Base-by-base conservation (phyloP, 2,797 vertebrate species). In the Moxostoma hubbsi region DNA sequence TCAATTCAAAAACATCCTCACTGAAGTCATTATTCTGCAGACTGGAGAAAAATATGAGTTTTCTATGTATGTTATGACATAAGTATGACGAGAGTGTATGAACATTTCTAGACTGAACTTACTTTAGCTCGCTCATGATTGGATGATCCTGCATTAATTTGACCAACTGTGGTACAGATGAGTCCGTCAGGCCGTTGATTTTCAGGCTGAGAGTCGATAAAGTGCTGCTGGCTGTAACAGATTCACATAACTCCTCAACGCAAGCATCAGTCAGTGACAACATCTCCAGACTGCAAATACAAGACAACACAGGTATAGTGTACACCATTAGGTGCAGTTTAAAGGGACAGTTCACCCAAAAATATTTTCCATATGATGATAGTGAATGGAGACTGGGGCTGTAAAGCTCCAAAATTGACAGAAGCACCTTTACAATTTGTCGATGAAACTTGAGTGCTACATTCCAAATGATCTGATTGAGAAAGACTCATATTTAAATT, bases 121-220 rank as follows among this genome's bases (percentile, higher is more conserved):
- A 93, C 92, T 86, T 88, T 59, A 94, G 75, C 65, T 92, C 70
- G 68, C 73, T 64, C 84, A 94, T 87, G 82, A 15, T 86, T 47
- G 15, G 58, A 74, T 86, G 88, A 51, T 88, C 86, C 83, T 88
- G 77, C 85, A 89, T 86, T 64, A 88, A 84, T 47, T 83, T 75
- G 62, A 93, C 65, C 0, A 93, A 86, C 7, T 85, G 78, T 1
- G 92, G 89, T 1, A 93, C 86, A 0, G 90, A 89, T 1, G 51
- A 77, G 0, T 96, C 92, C 0, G 89, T 95, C 86, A 97, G 79
- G 0, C 5, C 1, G 82, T 97, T 97, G 91, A 96, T 95, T 75
- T 94, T 95, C 54, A 97, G 87, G 71, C 95, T 94, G 81, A 98
- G 90, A 61, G 86, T 92, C 0, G 87, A 91, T 77, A 97, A 88